Percentiles rank a stretch among this genome's conserved stretches.
phyloP scores from a whole-genome alignment of 2,888 invertebrate genomes.

The Orchesellides sinensis region DNA sequence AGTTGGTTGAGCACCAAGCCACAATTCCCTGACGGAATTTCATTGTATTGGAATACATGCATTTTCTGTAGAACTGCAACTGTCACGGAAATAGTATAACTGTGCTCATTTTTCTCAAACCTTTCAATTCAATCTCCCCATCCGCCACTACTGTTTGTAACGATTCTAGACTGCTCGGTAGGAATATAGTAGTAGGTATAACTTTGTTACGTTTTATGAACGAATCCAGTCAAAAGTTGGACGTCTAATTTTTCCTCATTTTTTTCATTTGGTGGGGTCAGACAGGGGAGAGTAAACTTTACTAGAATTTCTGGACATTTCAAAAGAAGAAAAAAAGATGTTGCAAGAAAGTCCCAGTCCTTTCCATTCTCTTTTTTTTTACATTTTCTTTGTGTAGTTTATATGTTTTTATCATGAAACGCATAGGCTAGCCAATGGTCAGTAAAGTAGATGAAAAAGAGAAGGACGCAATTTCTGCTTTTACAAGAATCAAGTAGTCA shows the following conservation, averaged over 20 bases:
- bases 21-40: background rate
- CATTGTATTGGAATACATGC: too few relatives aligned
- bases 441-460: slow-evolving; percentile 3
- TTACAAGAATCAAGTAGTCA: slow-evolving; percentile 5
- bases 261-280: background rate
- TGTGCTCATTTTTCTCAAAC: too few relatives aligned
- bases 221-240: too few relatives aligned
- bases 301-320: slow-evolving; percentile 15
- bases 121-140: too few relatives aligned
- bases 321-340: background rate
- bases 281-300: background rate
- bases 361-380: slow-evolving; percentile 5
- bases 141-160: too few relatives aligned
- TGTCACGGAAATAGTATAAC: too few relatives aligned
- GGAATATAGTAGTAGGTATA: too few relatives aligned
- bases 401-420: slow-evolving; percentile 24
- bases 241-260: slow-evolving; percentile 4
- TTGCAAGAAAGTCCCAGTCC: slow-evolving; percentile 2
- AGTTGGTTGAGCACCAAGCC: too few relatives aligned
- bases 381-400: slow-evolving; percentile 14
- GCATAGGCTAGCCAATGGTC: background rate
- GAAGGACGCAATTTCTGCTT: background rate
- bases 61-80: too few relatives aligned
- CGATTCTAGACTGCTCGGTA: too few relatives aligned
- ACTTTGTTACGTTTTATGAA: too few relatives aligned